Conservation (phyloP, 2,113 vertebrate genomes). For the Origma solitaria region DNA sequence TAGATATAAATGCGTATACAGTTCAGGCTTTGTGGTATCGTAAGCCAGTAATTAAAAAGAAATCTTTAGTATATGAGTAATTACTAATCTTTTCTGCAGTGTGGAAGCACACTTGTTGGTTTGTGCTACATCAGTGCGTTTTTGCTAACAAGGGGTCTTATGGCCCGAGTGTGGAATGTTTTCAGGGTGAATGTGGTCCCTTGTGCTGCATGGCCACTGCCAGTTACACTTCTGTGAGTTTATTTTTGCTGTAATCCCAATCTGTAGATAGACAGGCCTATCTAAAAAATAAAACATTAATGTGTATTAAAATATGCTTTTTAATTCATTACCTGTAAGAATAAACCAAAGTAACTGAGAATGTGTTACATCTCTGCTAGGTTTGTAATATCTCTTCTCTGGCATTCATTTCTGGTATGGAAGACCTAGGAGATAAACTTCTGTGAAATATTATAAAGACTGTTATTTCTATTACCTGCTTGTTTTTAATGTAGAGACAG, state of each 20-base stretch:
- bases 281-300: not conserved
- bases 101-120: not conserved
- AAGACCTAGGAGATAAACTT: not conserved
- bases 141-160: not conserved
- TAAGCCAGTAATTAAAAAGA: not conserved
- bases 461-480: not conserved
- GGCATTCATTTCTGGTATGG: not conserved
- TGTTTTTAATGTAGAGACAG: not conserved
- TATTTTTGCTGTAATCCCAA: not conserved
- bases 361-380: not conserved
- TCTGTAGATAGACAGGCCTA: not conserved
- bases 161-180: not conserved
- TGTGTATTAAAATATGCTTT: not conserved
- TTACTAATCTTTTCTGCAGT: not conserved
- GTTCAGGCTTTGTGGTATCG: not conserved
- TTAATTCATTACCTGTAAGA: not conserved
- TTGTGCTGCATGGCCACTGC: not conserved
- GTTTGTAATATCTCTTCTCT: not conserved
- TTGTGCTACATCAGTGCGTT: not conserved
- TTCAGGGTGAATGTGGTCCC: not conserved
- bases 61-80: not conserved
- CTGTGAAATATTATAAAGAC: not conserved
- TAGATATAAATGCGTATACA: not conserved
- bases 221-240: not conserved
- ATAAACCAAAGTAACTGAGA: not conserved